Conservation (phyloP, 2,113 vertebrate genomes). For the Oryzias melastigma region DNA sequence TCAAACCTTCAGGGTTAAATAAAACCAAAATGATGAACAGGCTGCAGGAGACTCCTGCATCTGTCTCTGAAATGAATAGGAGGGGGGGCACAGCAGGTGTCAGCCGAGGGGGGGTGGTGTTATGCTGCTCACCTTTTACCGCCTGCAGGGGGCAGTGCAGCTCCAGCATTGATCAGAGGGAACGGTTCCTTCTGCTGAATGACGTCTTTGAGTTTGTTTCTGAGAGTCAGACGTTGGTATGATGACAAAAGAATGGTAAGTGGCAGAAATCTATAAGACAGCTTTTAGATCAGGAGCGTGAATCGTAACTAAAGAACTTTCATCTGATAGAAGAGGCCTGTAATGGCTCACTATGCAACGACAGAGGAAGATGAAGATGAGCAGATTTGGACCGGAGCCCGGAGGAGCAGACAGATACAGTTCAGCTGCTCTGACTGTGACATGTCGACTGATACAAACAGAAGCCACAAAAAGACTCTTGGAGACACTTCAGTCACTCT, state of each 20-base stretch:
- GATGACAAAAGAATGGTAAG: conserved; percentile 7
- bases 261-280: conserved; percentile 4
- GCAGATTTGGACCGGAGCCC: background rate
- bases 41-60: conserved; percentile 18
- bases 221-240: conserved; percentile 15
- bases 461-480: no score
- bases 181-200: conserved; percentile 9
- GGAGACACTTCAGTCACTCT: no score
- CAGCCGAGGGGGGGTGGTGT: conserved; percentile 2
- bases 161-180: conserved; percentile 10
- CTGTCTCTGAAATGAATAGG: conserved; percentile 33
- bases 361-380: conserved; percentile 11
- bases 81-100: conserved; percentile 23
- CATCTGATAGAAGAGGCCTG: conserved; percentile 25
- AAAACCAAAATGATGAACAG: conserved; percentile 26
- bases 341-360: conserved; percentile 30
- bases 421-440: conserved; percentile 3
- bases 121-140: background rate
- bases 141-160: conserved; percentile 62
- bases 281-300: background rate
- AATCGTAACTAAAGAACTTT: conserved; percentile 23
- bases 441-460: no score
- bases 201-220: conserved; percentile 24
- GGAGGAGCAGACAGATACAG: background rate
- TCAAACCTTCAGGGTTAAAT: conserved; percentile 25